A percentile compares a stretch with the other conserved stretches of the same genome.
Conservation (phyloP, 2,888 invertebrate species). For the Caenorhabditis uteleia region DNA sequence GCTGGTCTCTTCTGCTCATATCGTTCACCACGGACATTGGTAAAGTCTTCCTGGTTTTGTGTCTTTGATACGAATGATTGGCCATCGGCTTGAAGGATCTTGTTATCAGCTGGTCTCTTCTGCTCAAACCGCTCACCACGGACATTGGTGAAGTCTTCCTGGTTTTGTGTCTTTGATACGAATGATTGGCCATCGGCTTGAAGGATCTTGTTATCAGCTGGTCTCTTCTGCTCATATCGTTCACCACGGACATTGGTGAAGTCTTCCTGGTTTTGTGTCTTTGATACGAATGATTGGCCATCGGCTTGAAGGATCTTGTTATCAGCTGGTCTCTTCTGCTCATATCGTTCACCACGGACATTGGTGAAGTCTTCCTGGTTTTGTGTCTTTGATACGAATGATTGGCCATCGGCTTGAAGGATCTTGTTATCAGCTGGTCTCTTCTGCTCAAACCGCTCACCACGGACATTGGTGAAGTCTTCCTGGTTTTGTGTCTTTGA, state of each 20-base stretch:
- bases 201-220: background rate
- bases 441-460: background rate
- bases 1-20: background rate
- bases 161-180: conserved; percentile 2
- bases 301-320: background rate
- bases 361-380: conserved; percentile 7
- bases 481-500: conserved; percentile 2
- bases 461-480: conserved; percentile 1
- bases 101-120: background rate
- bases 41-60: conserved; percentile 5
- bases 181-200: conserved; percentile 1
- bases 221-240: background rate
- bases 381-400: conserved; percentile 2
- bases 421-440: conserved; percentile 1
- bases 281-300: background rate
- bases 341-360: conserved; percentile 4
- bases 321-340: background rate
- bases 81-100: background rate
- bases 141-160: conserved; percentile 4
- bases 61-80: background rate
- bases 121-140: conserved; percentile 1
- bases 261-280: conserved; percentile 6
- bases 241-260: conserved; percentile 1
- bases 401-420: background rate
- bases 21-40: background rate